Evolutionary conservation across 2,797 vertebrate genomes (phyloP), one percentile per base, ranked within the genome.

Genomic region (Sebastes iracundus): DNA sequence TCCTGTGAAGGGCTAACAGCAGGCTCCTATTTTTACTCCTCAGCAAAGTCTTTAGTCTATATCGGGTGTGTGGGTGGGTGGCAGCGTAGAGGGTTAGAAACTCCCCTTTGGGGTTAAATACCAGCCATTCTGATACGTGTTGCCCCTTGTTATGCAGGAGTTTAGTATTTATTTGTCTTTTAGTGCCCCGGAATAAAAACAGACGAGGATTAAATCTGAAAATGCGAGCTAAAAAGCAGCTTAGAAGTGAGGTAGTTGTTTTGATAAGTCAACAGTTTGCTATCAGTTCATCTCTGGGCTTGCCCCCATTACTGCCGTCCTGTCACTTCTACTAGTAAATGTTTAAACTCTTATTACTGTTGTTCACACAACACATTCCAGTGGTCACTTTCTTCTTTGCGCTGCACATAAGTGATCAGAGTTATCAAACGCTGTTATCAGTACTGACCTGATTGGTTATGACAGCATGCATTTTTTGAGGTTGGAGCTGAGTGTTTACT

Each of bases 11-110:
- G 46, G 72, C 74, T 72, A 81, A 88, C 79, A 79, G 85, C 76
- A 72, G 67, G 46, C 73, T 89, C 77, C 88, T 94, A 89, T 92
- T 93, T 93, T 88, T 87, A 89, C 81, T 75, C 77, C 78, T 63
- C 74, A 71, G 82, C 80, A 82, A 77, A 88, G 85, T 88, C 81
- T 87, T 85, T 30, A 72, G 85, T 78, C 85, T 92, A 82, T 91
- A 85, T 90, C 1, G 60, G 85, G 88, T 32, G 62, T 25, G 60
- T 69, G 49, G 11, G 73, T 33, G 27, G 58, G 68, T 64, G 78
- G 66, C 22, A 16, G 82, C 0, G 4, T 13, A 8, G 62, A 76
- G 62, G 82, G 83, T 88, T 65, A 89, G 74, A 77, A 88, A 88
- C 79, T 78, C 73, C 78, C 71, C 70, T 68, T 64, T 72, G 53